phyloP scores from a whole-genome alignment of 2,113 vertebrate genomes.

The Ameiurus melas region DNA sequence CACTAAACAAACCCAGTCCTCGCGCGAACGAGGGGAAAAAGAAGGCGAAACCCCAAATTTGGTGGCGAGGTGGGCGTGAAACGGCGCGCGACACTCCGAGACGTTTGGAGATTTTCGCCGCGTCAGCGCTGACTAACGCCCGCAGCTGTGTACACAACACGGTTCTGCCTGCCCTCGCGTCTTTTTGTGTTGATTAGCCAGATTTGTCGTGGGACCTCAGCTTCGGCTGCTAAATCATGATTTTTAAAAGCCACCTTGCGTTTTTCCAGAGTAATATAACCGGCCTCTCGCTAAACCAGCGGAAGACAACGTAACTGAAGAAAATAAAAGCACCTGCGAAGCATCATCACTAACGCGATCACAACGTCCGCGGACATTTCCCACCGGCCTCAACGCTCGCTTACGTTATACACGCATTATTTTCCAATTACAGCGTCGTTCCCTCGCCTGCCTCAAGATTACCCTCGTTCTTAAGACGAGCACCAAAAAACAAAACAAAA shows the following conservation, averaged over 20 bases:
- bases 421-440: background rate
- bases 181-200: slow-evolving; percentile 24
- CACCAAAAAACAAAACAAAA: too few relatives aligned
- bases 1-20: slow-evolving; percentile 29
- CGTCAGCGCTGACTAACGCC: slow-evolving; percentile 35
- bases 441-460: background rate
- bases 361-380: background rate
- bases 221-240: slow-evolving; percentile 4
- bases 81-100: slow-evolving; percentile 15
- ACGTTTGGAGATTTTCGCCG: slow-evolving; percentile 20
- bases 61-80: slow-evolving; percentile 1
- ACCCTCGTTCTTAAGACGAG: too few relatives aligned
- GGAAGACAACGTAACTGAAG: background rate
- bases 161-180: slow-evolving; percentile 12
- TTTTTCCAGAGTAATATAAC: background rate
- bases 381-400: background rate
- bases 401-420: background rate
- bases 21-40: background rate
- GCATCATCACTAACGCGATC: background rate
- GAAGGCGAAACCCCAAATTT: slow-evolving; percentile 5
- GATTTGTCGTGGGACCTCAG: background rate
- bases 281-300: background rate
- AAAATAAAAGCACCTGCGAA: background rate
- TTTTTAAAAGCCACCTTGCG: background rate
- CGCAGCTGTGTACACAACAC: slow-evolving; percentile 41